Percentiles rank a stretch among this genome's conserved stretches.
These are phyloP conservation scores for Onchidella celtica DNA, from an alignment of 2,888 invertebrate species.

Conservation along the genomic window DNA sequence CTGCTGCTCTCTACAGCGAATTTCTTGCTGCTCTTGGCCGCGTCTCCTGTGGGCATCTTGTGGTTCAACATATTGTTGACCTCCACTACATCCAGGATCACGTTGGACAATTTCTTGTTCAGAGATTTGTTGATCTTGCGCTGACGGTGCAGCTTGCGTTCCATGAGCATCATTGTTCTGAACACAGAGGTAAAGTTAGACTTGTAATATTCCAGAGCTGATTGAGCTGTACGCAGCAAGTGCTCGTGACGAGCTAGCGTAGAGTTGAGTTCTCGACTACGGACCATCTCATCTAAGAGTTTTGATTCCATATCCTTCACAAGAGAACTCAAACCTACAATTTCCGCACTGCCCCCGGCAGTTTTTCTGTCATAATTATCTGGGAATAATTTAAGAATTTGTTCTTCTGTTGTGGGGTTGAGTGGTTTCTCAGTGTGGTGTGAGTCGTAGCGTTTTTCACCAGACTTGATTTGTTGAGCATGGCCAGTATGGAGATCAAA, in stretches of 20 bases:
- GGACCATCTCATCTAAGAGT: constrained; percentile 65
- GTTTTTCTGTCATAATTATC: neutral
- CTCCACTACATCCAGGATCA: constrained; percentile 76
- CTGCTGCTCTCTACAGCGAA: constrained; percentile 70
- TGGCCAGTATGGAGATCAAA: neutral
- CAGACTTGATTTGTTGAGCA: neutral
- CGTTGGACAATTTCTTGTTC: constrained; percentile 75
- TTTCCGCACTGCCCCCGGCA: neutral
- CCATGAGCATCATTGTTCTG: constrained; percentile 67
- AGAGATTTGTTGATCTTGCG: constrained; percentile 64
- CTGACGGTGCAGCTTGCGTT: constrained; percentile 65
- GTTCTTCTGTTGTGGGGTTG: neutral
- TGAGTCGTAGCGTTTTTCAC: too few species aligned
- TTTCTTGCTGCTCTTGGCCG: constrained; percentile 57
- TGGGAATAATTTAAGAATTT: neutral
- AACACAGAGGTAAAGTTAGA: constrained; percentile 68
- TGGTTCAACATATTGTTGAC: constrained; percentile 71
- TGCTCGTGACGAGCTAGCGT: constrained; percentile 67
- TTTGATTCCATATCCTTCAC: constrained; percentile 56
- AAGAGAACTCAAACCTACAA: constrained; percentile 8
- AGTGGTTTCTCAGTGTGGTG: neutral
- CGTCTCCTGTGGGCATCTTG: constrained; percentile 56
- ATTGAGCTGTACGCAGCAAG: constrained; percentile 62
- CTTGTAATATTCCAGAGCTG: constrained; percentile 61
- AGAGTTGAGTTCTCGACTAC: constrained; percentile 66